Base-by-base conservation (phyloP, 2,113 vertebrate genomes). In the Axis porcinus region DNA sequence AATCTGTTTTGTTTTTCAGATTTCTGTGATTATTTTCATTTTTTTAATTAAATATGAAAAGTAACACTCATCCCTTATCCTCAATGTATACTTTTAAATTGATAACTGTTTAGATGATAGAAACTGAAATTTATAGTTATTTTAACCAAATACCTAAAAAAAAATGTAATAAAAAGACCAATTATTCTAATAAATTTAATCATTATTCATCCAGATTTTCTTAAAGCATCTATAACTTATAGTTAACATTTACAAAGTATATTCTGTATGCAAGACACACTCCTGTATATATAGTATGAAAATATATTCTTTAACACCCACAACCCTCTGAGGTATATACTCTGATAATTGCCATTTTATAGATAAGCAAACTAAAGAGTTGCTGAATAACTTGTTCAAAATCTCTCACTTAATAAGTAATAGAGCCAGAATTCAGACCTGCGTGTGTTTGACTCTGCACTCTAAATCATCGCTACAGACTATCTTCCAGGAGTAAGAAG, bases 21-120 rank as follows among this genome's bases (percentile, higher is more conserved):
- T 60, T 94, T 93, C 74, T 86, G 64, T 88, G 54, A 43, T 58
- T 91, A 81, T 83, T 93, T 86, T 21, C 16, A 81, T 55, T 85
- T 93, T 95, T 13, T 19, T 82, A 89, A 84, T 60, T 86, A 78
- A 94, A 2, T 89, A 74, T 86, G n/a, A 89, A 76, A 97, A 94
- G 25, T 89, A 92, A 90, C 86, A 21, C 5, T 86, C 36, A 87
- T 79, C 15, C 12, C 67, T 25, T 86, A 78, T 9, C 2, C 2
- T 82, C 14, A 21, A 28, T 57, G 13, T 70, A 13, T 86, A 30
- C 57, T 94, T 94, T 76, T 33, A 91, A 85, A 76, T 0, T 47
- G 4, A 67, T 60, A 97, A 95, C 40, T 58, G 58, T 25, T 95
- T 96, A 89, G 30, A 74, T 86, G 86, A 82, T 13, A 55, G 21